Base-by-base conservation (phyloP, 23 tunicate species). In the Trididemnum miniatum region DNA sequence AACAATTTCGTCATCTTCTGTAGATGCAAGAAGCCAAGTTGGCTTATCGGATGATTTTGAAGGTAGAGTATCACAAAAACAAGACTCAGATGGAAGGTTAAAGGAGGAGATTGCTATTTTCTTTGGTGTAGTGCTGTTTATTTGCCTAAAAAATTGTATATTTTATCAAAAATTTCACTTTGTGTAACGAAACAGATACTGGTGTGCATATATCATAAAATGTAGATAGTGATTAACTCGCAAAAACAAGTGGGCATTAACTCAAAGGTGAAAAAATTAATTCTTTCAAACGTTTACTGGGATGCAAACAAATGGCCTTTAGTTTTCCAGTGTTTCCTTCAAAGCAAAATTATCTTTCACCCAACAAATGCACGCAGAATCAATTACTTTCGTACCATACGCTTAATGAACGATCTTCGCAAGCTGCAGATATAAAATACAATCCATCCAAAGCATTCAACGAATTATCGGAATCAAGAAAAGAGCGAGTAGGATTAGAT, bases 341-440 rank as follows among this genome's bases (percentile, higher is more conserved):
- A n/a, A n/a, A n/a, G n/a, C n/a, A n/a, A n/a, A n/a, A n/a, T n/a
- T n/a, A n/a, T n/a, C n/a, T n/a, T n/a, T n/a, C n/a, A n/a, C n/a
- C n/a, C n/a, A n/a, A n/a, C n/a, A n/a, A n/a, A n/a, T n/a, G n/a
- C n/a, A n/a, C n/a, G n/a, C n/a, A n/a, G n/a, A n/a, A n/a, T n/a
- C n/a, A n/a, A n/a, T n/a, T n/a, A n/a, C n/a, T n/a, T n/a, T n/a
- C n/a, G n/a, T 65, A 92, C 97, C 97, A 92, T 51, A 79, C 88
- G 35, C 81, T 86, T 1, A 92, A 59, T 20, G 82, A 73, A n/a
- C 87, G 76, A 49, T 86, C 92, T 22, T 92, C 97, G 20, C 37
- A 24, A 20, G 89, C 97, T 25, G 92, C 88, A 57, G 97, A 92
- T 29, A 92, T 28, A 65, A 87, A 82, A 78, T 86, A 87, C 37